A percentile compares a stretch with the other conserved stretches of the same genome.
Conservation (phyloP, 2,113 vertebrate species). For the Spermophilus dauricus region DNA sequence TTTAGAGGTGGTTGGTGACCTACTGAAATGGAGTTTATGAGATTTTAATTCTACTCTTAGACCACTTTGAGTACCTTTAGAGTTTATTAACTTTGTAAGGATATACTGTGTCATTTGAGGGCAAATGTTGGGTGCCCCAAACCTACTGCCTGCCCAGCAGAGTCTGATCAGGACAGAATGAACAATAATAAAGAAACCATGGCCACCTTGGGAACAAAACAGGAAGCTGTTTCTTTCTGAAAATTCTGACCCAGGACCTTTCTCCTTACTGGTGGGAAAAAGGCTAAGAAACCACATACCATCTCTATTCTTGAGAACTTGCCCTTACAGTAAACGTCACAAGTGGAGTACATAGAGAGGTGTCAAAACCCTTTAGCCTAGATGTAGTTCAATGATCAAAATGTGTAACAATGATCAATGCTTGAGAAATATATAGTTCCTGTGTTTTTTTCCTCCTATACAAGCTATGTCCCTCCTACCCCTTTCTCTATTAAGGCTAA, state of each 20-base stretch:
- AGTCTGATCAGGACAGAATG: not conserved
- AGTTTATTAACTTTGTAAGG: not conserved
- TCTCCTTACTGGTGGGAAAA: not conserved
- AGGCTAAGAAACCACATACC: not conserved
- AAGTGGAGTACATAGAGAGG: not conserved
- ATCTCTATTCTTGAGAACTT: not conserved
- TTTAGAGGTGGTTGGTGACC: not conserved
- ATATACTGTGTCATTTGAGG: not conserved
- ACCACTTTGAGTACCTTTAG: not conserved
- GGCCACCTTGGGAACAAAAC: not conserved
- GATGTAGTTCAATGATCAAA: not conserved
- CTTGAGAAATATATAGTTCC: not conserved
- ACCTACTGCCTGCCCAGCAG: not conserved
- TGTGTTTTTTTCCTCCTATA: not conserved
- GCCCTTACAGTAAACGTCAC: not conserved
- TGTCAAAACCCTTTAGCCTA: not conserved
- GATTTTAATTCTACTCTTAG: not conserved
- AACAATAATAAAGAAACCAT: not conserved
- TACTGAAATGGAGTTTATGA: not conserved
- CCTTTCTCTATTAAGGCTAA: not conserved
- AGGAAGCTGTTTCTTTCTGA: not conserved
- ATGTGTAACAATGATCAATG: not conserved
- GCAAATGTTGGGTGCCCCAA: not conserved
- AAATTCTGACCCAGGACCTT: not conserved
- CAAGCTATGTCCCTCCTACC: not conserved